Evolutionary conservation across 2,888 invertebrate species (phyloP).

Genomic region (Cerastis rubricosa): DNA sequence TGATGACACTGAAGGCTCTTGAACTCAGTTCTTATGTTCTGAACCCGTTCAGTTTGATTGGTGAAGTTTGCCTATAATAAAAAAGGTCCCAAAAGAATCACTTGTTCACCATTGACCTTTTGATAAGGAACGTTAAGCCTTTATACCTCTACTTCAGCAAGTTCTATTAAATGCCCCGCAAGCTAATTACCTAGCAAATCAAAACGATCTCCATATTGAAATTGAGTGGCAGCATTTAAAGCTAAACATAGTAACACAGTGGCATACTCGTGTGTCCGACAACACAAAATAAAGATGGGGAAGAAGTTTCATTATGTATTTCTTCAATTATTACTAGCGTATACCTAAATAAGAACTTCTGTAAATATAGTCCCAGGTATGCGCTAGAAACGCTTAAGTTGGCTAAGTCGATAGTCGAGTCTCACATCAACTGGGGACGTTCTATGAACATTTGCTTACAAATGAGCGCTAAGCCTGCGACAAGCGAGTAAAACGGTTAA

Average conservation of each 20-base stretch:
- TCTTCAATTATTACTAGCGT: neutral
- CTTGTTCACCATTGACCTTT: slow-evolving; percentile 4
- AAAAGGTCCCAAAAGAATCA: neutral
- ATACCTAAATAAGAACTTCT: neutral
- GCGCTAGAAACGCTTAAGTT: neutral
- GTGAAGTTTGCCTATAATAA: neutral
- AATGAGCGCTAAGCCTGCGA: neutral
- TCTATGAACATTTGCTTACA: neutral
- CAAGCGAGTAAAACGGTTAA: neutral
- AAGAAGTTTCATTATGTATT: slow-evolving; percentile 20
- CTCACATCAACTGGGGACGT: neutral
- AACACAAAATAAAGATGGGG: neutral
- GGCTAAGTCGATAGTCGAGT: neutral
- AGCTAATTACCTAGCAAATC: slow-evolving; percentile 46
- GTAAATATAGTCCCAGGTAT: neutral
- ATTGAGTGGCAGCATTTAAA: slow-evolving; percentile 51
- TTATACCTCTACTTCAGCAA: neutral
- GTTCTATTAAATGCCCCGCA: neutral
- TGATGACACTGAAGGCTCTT: neutral
- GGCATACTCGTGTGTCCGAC: slow-evolving; percentile 21
- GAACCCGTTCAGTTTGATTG: neutral
- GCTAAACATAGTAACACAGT: slow-evolving; percentile 42
- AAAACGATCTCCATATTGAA: slow-evolving; percentile 52
- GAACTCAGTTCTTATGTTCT: neutral
- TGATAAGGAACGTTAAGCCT: slow-evolving; percentile 22